Percentiles rank a stretch among this genome's conserved stretches.
phyloP scores from a whole-genome alignment of 2,888 invertebrate genomes.

The Eulithis prunata region DNA sequence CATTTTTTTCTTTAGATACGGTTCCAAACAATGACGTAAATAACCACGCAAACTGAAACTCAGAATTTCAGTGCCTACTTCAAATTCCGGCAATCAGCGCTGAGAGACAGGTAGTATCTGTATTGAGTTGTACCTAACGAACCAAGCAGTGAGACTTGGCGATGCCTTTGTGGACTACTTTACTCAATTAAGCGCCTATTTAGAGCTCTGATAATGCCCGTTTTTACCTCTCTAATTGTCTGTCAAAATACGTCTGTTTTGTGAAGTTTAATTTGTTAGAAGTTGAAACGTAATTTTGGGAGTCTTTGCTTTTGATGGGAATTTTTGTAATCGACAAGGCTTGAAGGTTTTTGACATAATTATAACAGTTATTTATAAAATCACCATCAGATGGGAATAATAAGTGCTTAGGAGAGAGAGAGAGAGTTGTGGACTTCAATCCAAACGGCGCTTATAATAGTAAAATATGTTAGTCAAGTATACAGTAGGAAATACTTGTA shows the following conservation, averaged over 20 bases:
- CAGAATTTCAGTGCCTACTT: not conserved
- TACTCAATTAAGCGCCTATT: constrained; percentile 40
- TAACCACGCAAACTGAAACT: not conserved
- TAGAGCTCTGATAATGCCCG: constrained; percentile 31
- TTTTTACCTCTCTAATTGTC: constrained; percentile 39
- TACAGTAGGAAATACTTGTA: too few species aligned
- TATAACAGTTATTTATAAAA: too few species aligned
- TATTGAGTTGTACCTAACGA: constrained; percentile 42
- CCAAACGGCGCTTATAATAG: too few species aligned
- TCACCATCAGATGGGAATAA: too few species aligned
- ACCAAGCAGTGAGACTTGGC: constrained; percentile 36
- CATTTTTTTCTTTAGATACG: too few species aligned
- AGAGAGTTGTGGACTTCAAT: too few species aligned
- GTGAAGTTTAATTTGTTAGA: constrained; percentile 25
- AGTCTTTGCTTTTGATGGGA: constrained; percentile 9
- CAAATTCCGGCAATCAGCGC: constrained; percentile 21
- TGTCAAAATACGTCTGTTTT: constrained; percentile 25
- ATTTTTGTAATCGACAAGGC: not conserved
- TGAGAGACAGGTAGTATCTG: constrained; percentile 22
- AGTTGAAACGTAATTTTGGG: constrained; percentile 9
- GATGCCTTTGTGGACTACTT: constrained; percentile 38
- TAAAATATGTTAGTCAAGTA: too few species aligned
- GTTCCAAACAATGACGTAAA: too few species aligned
- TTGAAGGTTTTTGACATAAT: too few species aligned
- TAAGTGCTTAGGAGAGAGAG: too few species aligned